Evolutionary conservation across 2,888 invertebrate genomes (phyloP), one percentile per base, ranked within the genome.

Genomic region (Elmis aenea): DNA sequence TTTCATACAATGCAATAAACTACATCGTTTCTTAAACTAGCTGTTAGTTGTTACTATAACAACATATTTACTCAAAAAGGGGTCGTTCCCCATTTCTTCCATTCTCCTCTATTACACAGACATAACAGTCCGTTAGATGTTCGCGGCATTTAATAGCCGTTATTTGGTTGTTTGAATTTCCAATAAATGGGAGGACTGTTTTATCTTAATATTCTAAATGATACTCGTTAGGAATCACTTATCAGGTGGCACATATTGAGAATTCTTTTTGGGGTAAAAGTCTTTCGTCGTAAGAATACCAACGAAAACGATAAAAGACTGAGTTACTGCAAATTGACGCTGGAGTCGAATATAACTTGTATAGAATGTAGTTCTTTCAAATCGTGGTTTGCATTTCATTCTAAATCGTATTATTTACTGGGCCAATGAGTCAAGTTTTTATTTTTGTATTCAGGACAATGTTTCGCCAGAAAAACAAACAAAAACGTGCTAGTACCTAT

Each of bases 241-340:
- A 43, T 43, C 38, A 25, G 32, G 38, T 34, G 27, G 26, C 30
- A 39, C 35, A 39, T 36, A 39, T 39, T 38, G 38, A 31, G 24
- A 25, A 14, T 26, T 38, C 28, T 38, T 18, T 18, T 18, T 18
- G 14, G 38, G 33, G 29, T 32, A 25, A 35, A 35, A 35, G 16
- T 28, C 31, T 29, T 24, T 44, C 38, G 43, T 37, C 34, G 30
- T 26, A 30, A 44, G 26, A 33, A 31, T 35, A 35, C 42, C 25
- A 33, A 35, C 38, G 42, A 38, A 40, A 33, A 44, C 50, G 50
- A 52, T 52, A 54, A 55, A 52, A 46, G 41, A 23, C 40, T 57
- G 55, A 57, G 51, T 55, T 57, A 57, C 53, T 57, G 55, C 55
- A 55, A 57, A 57, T 57, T 55, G 57, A 54, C 45, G 50, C 50